Evolutionary conservation across 2,797 vertebrate genomes (phyloP).

Genomic region (Megaceryle alcyon): DNA sequence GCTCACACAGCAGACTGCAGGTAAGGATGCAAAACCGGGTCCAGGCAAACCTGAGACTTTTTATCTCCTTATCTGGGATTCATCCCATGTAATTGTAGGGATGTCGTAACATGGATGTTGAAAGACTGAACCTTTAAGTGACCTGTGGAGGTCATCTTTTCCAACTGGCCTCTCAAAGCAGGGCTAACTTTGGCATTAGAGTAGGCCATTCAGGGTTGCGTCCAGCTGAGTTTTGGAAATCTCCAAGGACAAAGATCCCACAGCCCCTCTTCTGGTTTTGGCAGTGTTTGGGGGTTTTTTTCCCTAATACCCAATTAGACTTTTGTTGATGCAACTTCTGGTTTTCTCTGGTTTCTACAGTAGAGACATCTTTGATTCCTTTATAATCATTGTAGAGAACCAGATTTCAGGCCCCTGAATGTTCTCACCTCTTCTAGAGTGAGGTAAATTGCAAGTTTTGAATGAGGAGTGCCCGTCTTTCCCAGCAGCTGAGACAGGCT

Average conservation of each 20-base stretch:
- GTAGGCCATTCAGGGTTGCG: neutral
- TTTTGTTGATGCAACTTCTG: neutral
- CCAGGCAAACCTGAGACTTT: neutral
- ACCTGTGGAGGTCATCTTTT: neutral
- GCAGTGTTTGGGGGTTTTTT: neutral
- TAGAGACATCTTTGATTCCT: neutral
- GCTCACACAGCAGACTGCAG: neutral
- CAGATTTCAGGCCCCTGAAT: neutral
- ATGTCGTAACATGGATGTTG: neutral
- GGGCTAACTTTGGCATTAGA: neutral
- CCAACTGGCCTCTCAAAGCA: neutral
- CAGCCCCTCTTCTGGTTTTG: neutral
- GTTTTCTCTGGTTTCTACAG: neutral
- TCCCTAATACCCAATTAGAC: neutral
- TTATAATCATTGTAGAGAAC: neutral
- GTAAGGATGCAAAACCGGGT: fast-evolving
- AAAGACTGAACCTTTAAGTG: neutral
- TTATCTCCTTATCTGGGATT: neutral
- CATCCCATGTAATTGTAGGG: neutral
- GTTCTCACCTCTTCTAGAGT: neutral
- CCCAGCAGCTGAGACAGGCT: neutral
- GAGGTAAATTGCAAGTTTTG: neutral
- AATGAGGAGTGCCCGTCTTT: neutral
- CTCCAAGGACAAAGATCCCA: neutral
- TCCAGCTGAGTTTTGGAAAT: neutral